phyloP scores from a whole-genome alignment of 2,888 invertebrate genomes.

The Aphidoletes aphidimyza region DNA sequence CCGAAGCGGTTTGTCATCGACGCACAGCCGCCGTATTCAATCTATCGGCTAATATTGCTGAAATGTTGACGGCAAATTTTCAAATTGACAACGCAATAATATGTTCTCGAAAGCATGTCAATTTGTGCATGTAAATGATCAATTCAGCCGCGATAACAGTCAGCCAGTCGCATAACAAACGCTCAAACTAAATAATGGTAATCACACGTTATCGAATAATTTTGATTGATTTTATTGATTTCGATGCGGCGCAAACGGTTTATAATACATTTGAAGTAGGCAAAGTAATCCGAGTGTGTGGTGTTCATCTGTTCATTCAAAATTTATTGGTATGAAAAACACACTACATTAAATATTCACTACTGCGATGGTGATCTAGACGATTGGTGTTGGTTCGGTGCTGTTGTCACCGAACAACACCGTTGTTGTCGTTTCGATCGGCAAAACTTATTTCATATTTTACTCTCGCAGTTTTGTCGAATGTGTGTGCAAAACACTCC shows the following conservation, averaged over 20 bases:
- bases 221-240: constrained; percentile 32
- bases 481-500: no score
- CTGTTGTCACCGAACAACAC: constrained; percentile 9
- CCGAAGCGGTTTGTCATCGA: background rate
- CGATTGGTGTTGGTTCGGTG: background rate
- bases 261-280: background rate
- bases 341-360: no score
- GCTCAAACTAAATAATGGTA: background rate
- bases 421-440: no score
- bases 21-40: background rate
- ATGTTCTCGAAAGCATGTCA: background rate
- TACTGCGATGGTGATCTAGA: background rate
- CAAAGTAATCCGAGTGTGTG: background rate
- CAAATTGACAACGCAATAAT: constrained; percentile 20
- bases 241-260: no score
- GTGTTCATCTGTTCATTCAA: constrained; percentile 43
- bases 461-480: no score
- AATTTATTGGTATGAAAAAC: no score
- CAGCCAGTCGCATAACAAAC: no score
- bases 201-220: background rate
- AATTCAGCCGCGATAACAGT: background rate
- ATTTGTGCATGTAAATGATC: background rate
- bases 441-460: no score
- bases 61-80: background rate
- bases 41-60: background rate